Evolutionary conservation across 2,113 vertebrate genomes (phyloP).

Genomic region (Eidolon helvum): DNA sequence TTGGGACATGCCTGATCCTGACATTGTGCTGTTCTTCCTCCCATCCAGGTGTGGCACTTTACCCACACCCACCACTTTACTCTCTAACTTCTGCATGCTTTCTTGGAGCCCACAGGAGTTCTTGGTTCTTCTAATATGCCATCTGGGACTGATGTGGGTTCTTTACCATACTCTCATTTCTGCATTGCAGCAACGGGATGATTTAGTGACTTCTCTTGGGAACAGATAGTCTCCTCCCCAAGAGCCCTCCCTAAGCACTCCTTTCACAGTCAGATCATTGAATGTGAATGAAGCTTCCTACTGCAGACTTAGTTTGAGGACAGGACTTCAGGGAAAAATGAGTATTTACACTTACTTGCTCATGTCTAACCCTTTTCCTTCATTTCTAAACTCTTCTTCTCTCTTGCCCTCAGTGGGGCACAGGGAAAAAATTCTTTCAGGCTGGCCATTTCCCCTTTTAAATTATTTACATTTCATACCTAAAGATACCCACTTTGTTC

Average conservation of each 20-base stretch:
- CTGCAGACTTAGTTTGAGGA: neutral
- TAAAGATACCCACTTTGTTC: neutral
- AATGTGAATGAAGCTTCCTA: neutral
- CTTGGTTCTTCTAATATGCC: neutral
- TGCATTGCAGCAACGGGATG: neutral
- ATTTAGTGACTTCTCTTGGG: neutral
- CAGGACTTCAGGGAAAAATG: neutral
- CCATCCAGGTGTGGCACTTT: neutral
- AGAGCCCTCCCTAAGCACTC: neutral
- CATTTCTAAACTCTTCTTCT: neutral
- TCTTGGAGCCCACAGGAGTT: neutral
- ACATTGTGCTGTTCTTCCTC: neutral
- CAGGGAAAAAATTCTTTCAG: neutral
- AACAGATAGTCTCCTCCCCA: neutral
- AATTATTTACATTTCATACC: neutral
- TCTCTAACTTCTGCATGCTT: neutral
- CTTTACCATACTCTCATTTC: neutral
- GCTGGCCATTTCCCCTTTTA: neutral
- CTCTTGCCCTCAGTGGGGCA: neutral
- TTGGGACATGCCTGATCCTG: fast-evolving
- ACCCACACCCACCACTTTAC: neutral
- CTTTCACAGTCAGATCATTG: neutral
- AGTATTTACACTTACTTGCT: neutral
- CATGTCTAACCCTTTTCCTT: neutral
- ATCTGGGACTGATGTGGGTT: neutral